These are phyloP conservation scores for Ophioninae sp. DNA, from an alignment of 2,888 invertebrate genomes.

Conservation along the genomic window DNA sequence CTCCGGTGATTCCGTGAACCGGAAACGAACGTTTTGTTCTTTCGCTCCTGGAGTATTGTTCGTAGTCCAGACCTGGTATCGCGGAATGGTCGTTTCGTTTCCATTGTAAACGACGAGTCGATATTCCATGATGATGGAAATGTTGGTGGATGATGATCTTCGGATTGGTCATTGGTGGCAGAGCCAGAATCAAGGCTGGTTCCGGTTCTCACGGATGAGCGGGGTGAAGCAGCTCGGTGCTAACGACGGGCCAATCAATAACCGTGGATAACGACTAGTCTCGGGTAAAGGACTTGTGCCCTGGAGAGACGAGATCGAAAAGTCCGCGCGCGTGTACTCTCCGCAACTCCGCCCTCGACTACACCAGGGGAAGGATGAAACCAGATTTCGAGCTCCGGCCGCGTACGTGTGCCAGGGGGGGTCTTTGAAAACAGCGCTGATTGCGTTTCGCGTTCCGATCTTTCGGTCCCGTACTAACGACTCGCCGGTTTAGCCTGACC, in stretches of 20 bases:
- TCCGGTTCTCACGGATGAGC: slow-evolving; percentile 75
- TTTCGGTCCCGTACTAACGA: slow-evolving; percentile 68
- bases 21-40: background rate
- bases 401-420: slow-evolving; percentile 34
- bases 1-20: background rate
- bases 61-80: background rate
- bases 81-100: background rate
- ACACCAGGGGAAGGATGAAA: background rate
- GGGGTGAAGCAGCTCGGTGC: slow-evolving; percentile 70
- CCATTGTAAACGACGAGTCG: background rate
- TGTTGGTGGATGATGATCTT: background rate
- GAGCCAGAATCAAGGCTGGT: slow-evolving; percentile 53
- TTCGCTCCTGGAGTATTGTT: slow-evolving; percentile 4
- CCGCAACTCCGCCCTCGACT: slow-evolving; percentile 73
- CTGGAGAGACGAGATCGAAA: slow-evolving; percentile 67
- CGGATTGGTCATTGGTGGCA: background rate
- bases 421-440: slow-evolving; percentile 47
- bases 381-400: slow-evolving; percentile 51
- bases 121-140: background rate
- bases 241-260: slow-evolving; percentile 79
- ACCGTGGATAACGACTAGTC: slow-evolving; percentile 78
- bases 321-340: slow-evolving; percentile 48
- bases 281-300: slow-evolving; percentile 60
- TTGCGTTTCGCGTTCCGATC: slow-evolving; percentile 61
- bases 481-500: slow-evolving; percentile 40